Evolutionary conservation across 2,797 vertebrate genomes (phyloP).

Genomic region (Cheracebus regulus): DNA sequence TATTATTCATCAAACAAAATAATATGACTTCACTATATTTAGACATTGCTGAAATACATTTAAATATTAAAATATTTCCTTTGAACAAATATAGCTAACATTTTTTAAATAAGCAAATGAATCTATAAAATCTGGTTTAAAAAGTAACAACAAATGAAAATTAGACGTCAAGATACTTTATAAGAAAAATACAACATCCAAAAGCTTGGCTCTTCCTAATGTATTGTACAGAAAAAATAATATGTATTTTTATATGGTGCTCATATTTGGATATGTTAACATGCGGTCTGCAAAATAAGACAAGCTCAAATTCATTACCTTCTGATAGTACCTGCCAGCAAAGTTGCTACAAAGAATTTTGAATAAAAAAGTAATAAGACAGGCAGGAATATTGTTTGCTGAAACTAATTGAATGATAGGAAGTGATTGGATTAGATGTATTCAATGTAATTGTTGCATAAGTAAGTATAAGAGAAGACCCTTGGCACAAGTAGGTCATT

Average conservation of each 20-base stretch:
- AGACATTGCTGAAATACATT: not conserved
- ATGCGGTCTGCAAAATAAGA: not conserved
- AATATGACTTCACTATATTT: not conserved
- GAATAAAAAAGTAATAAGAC: not conserved
- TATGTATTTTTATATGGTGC: not conserved
- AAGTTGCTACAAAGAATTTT: not conserved
- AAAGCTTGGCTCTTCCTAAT: not conserved
- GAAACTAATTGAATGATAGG: not conserved
- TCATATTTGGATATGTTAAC: not conserved
- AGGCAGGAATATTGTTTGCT: not conserved
- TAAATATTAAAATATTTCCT: not conserved
- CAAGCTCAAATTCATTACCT: not conserved
- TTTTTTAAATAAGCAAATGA: not conserved
- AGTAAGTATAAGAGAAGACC: not conserved
- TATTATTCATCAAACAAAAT: slow-evolving; percentile 4
- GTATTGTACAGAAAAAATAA: not conserved
- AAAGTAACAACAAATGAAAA: not conserved
- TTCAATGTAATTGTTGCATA: not conserved
- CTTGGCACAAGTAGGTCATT: not conserved
- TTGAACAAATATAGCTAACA: not conserved
- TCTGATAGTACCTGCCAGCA: not conserved
- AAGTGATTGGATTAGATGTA: not conserved
- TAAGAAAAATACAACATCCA: not conserved
- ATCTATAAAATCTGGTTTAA: not conserved
- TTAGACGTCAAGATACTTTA: not conserved